phyloP scores from a whole-genome alignment of 2,797 vertebrate species.

The Clarias pachynema region DNA sequence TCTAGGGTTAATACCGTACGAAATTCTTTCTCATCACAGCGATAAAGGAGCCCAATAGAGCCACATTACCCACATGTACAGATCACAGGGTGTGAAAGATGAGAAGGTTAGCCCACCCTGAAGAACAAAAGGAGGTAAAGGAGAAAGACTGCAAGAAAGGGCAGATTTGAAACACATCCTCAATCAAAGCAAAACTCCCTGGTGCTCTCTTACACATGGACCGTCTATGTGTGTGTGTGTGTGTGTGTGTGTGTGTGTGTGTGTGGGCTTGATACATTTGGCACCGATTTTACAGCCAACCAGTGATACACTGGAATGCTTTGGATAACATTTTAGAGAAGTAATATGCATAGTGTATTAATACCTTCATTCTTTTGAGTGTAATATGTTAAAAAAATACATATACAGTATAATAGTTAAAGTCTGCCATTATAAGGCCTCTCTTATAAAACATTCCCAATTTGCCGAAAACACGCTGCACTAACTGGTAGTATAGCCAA shows the following conservation, averaged over 20 bases:
- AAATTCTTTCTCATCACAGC: not conserved
- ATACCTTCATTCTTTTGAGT: not conserved
- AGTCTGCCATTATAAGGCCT: not conserved
- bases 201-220: conserved; percentile 1
- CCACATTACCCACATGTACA: conserved; percentile 12
- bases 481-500: not conserved
- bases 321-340: conserved; percentile 35
- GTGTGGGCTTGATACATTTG: conserved; percentile 38
- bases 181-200: conserved; percentile 47
- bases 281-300: conserved; percentile 18
- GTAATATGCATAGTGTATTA: not conserved
- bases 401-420: not conserved
- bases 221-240: not conserved
- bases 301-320: conserved; percentile 22
- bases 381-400: not conserved
- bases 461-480: not conserved
- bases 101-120: conserved; percentile 54
- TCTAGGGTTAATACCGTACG: not conserved
- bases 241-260: conserved; percentile 31
- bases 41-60: not conserved
- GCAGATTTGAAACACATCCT: conserved; percentile 49
- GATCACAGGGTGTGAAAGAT: conserved; percentile 27
- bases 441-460: not conserved
- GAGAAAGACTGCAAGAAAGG: conserved; percentile 18
- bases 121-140: conserved; percentile 51